These are phyloP conservation scores for Leucoraja ocellata DNA, from an alignment of 2,797 vertebrate genomes.

Conservation along the genomic window DNA sequence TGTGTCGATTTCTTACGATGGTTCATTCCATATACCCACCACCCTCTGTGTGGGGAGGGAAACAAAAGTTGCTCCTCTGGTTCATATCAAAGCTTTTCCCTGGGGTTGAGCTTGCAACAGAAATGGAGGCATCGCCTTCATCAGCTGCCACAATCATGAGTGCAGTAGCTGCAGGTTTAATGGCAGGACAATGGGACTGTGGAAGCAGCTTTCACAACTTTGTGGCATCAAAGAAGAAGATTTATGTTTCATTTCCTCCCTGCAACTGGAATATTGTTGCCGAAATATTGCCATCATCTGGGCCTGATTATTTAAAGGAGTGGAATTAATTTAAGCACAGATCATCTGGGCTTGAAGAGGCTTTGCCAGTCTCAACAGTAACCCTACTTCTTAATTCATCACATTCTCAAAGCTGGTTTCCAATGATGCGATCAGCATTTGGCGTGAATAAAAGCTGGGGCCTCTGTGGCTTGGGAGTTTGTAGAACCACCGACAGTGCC, in stretches of 20 bases:
- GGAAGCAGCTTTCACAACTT: neutral
- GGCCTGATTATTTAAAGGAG: neutral
- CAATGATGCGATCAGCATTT: constrained; percentile 7
- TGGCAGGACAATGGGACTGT: neutral
- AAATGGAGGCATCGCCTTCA: neutral
- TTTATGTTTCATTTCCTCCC: neutral
- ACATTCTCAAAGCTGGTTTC: constrained; percentile 2
- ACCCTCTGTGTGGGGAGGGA: no score
- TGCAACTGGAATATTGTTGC: constrained; percentile 9
- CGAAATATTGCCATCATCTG: neutral
- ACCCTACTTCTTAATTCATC: neutral
- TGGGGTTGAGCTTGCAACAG: neutral
- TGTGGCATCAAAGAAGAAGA: neutral
- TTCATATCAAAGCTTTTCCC: no score
- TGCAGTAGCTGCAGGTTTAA: neutral
- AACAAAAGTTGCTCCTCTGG: no score
- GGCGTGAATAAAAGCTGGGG: neutral
- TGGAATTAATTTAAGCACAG: constrained; percentile 10
- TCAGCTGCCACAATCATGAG: neutral
- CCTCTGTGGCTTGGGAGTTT: neutral
- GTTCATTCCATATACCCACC: no score
- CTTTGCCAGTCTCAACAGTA: neutral
- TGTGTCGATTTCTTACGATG: no score
- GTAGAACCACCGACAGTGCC: neutral
- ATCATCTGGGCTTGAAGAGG: constrained; percentile 15